Conservation (phyloP, 2,888 invertebrate genomes). For the Noctua comes region DNA sequence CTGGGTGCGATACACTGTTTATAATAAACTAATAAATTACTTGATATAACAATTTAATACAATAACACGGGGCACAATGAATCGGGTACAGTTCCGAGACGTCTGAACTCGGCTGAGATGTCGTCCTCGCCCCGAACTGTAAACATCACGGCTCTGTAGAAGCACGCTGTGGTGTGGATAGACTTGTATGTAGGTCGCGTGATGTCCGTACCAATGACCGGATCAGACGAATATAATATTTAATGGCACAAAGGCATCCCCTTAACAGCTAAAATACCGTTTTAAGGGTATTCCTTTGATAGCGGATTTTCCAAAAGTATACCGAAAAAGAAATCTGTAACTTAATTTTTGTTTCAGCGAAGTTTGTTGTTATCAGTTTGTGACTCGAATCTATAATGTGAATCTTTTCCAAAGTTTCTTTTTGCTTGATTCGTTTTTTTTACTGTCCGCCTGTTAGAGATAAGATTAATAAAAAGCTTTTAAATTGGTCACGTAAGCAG, state of each 20-base stretch:
- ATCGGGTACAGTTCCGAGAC: too few relatives aligned
- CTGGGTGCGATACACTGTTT: too few relatives aligned
- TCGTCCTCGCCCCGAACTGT: too few relatives aligned
- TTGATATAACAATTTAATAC: too few relatives aligned
- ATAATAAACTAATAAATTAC: too few relatives aligned
- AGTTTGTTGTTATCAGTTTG: constrained; percentile 37
- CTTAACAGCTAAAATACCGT: constrained; percentile 18
- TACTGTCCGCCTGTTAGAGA: neutral
- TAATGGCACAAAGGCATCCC: neutral
- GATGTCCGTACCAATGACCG: too few relatives aligned
- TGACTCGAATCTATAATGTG: constrained; percentile 44
- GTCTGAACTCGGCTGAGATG: too few relatives aligned
- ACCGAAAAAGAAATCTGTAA: constrained; percentile 33
- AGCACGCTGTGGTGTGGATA: too few relatives aligned
- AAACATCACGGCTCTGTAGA: too few relatives aligned
- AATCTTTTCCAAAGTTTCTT: constrained; percentile 1
- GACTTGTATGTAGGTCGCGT: too few relatives aligned
- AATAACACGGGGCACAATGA: too few relatives aligned
- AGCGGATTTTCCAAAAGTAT: constrained; percentile 19
- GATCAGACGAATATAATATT: neutral
- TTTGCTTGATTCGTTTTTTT: neutral
- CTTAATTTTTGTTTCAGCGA: constrained; percentile 38
- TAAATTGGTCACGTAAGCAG: neutral
- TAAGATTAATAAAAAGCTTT: neutral
- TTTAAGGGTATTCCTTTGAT: constrained; percentile 29